Conservation (phyloP, 2,797 vertebrate species). For the Pagetopsis macropterus region DNA sequence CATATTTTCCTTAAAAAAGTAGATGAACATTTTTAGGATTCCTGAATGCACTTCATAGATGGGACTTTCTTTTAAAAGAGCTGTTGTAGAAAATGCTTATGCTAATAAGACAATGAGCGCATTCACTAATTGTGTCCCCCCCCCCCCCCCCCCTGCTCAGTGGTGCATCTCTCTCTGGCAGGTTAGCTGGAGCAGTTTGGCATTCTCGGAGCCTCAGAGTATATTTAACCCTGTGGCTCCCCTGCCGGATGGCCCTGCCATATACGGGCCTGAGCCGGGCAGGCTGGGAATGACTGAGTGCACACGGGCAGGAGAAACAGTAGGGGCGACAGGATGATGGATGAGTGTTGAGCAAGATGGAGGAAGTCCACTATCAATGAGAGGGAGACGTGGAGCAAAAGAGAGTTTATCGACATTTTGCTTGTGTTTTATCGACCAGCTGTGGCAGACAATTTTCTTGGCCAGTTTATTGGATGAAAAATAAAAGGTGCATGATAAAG, state of each 20-base stretch:
- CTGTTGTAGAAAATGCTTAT: conserved; percentile 47
- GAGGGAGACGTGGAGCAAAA: conserved; percentile 27
- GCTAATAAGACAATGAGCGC: conserved; percentile 54
- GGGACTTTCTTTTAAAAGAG: conserved; percentile 3
- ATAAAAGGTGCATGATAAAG: background rate
- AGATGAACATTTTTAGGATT: background rate
- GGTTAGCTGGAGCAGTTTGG: conserved; percentile 60
- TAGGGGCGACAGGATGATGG: conserved; percentile 71
- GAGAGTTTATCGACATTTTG: background rate
- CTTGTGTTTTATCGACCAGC: conserved; percentile 23
- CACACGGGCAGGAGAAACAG: conserved; percentile 43
- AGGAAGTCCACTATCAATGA: conserved; percentile 39
- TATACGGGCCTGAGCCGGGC: conserved; percentile 71
- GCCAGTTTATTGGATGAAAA: background rate
- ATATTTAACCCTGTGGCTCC: conserved; percentile 81
- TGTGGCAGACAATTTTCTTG: background rate
- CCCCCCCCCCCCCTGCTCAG: conserved; percentile 15
- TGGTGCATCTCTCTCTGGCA: conserved; percentile 53
- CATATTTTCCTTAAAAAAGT: background rate
- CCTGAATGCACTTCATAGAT: conserved; percentile 2
- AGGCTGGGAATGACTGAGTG: conserved; percentile 48
- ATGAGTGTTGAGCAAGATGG: conserved; percentile 60
- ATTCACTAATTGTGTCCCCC: conserved; percentile 28
- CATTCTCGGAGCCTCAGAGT: conserved; percentile 64
- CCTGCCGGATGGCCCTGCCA: conserved; percentile 73